Evolutionary conservation across 2,113 vertebrate genomes (phyloP), one percentile per base, ranked within the genome.

Genomic region (Perca flavescens): DNA sequence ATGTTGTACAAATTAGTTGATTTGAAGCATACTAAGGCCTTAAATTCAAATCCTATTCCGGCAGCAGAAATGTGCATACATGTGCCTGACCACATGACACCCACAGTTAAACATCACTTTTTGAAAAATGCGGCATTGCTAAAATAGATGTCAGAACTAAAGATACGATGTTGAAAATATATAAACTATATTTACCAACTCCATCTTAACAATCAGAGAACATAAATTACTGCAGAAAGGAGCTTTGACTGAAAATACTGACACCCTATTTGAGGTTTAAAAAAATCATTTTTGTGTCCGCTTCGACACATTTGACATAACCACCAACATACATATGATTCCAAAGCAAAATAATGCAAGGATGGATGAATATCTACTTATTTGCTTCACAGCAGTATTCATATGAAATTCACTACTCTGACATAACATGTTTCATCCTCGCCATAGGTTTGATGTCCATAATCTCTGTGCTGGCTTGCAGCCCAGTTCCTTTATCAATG

Each of bases 401-500:
- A 56, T 43, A 36, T 46, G 13, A 62, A 46, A 47, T 25, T 6
- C 34, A 49, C 60, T 47, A 58, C 46, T 74, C 49, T 52, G 52
- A 78, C 81, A 69, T 58, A 53, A 63, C 67, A 72, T 67, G 22
- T 86, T 67, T 60, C 66, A 25, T 78, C 66, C 34, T 47, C 22
- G 12, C 34, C 57, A 14, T 40, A 54, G 46, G 62, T 80, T 79
- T 86, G 56, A 85, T 63, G 77, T 82, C 76, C 62, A 36, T 79
- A 85, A 88, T 83, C 86, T 74, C 57, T 67, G 52, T 65, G 43
- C 52, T 87, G 82, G 77, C 34, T 40, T 12, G 17, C 50, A 68
- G 68, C 75, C 80, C 13, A 31, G 56, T 19, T 61, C 54, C 62
- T 54, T 43, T 5, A 52, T 80, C 22, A 70, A 21, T 71, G 46